A percentile compares a stretch with the other conserved stretches of the same genome.
These are phyloP conservation scores for Myotis myotis DNA, from an alignment of 2,797 vertebrate genomes.

Conservation along the genomic window DNA sequence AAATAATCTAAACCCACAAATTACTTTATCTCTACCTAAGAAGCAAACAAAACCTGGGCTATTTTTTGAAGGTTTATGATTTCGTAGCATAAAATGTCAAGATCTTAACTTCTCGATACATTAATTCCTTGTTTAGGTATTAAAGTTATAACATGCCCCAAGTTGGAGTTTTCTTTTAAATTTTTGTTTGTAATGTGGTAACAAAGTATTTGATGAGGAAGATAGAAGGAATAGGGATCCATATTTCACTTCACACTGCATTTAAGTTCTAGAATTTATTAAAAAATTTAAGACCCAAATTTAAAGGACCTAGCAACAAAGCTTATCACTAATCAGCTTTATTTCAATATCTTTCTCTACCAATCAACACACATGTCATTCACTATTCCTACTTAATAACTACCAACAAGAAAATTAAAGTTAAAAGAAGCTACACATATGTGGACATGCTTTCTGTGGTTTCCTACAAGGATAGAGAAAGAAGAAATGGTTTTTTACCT, in stretches of 20 bases:
- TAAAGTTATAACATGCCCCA: slow-evolving; percentile 7
- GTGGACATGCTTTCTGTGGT: not conserved
- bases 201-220: slow-evolving; percentile 36
- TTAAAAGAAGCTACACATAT: not conserved
- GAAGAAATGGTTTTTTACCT: slow-evolving; percentile 81
- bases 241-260: slow-evolving; percentile 31
- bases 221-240: not conserved
- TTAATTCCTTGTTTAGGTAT: slow-evolving; percentile 9
- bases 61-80: slow-evolving; percentile 42
- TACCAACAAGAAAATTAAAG: slow-evolving; percentile 51
- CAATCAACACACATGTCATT: slow-evolving; percentile 20
- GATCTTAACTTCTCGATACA: slow-evolving; percentile 2
- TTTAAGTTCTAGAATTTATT: slow-evolving; percentile 43
- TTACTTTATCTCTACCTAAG: slow-evolving; percentile 52
- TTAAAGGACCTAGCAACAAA: slow-evolving; percentile 41
- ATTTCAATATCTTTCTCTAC: not conserved
- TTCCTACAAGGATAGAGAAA: not conserved
- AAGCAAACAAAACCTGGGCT: slow-evolving; percentile 44
- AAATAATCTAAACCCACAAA: slow-evolving; percentile 31
- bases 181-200: slow-evolving; percentile 36
- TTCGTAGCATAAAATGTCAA: slow-evolving; percentile 29
- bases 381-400: not conserved
- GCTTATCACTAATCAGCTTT: slow-evolving; percentile 7
- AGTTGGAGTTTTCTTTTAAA: slow-evolving; percentile 13
- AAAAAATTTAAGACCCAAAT: slow-evolving; percentile 44